Conservation (phyloP, 2,113 vertebrate genomes). For the Castor canadensis region DNA sequence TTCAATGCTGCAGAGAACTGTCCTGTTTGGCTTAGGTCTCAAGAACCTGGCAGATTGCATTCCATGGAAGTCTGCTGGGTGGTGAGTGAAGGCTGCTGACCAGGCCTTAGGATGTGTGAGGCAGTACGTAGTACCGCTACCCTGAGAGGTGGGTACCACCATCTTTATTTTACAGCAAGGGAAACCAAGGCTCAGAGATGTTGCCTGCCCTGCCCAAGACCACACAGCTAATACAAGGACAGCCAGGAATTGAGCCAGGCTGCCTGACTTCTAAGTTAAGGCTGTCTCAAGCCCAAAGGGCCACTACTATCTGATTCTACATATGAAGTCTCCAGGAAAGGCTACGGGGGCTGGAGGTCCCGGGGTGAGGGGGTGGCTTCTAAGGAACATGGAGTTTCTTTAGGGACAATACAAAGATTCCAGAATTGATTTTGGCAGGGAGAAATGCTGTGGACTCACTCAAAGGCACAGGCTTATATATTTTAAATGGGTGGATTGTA, state of each 20-base stretch:
- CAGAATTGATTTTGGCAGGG: background rate
- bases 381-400: background rate
- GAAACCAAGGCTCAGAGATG: background rate
- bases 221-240: fast-evolving
- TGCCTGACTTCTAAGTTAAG: background rate
- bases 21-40: background rate
- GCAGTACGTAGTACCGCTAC: fast-evolving
- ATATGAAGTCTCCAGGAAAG: background rate
- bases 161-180: background rate
- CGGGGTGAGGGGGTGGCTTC: fast-evolving
- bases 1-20: background rate
- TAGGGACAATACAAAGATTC: background rate
- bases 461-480: background rate
- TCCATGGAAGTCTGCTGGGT: fast-evolving
- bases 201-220: background rate
- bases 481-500: background rate
- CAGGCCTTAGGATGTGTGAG: fast-evolving
- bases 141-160: background rate
- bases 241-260: background rate
- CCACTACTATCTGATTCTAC: background rate
- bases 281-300: background rate
- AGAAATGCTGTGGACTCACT: background rate
- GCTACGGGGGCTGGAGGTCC: too few relatives aligned
- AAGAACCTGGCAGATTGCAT: background rate
- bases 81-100: fast-evolving